Base-by-base conservation (phyloP, 53 echinoderm and acorn worm species). In the Henricia sp. region DNA sequence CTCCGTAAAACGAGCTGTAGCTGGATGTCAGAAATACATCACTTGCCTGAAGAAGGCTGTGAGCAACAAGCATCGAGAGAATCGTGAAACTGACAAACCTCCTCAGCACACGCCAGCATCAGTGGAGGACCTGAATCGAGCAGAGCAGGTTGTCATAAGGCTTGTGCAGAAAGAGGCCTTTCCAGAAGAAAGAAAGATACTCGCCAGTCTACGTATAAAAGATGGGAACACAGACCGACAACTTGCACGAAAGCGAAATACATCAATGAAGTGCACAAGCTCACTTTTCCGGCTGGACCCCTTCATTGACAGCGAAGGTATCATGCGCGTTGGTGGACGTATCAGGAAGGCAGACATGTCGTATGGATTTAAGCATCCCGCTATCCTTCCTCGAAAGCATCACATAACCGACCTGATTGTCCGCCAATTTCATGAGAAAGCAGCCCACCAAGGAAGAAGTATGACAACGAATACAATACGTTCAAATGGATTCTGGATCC, bases 371-470 rank as follows among this genome's bases (percentile, higher is more conserved):
- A 74, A 74, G 21, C 89, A 89, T 58, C 87, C 91, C n/a, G 69
- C 57, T 1, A 63, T 92, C 9, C 77, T 92, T 39, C 92, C 92
- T 6, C 41, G 73, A 29, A 55, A 24, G 33, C 68, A 70, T 23
- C 84, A 91, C 44, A 30, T 89, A 1, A 89, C 92, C 17, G 56
- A 59, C 4, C 75, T 92, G 75, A 83, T 89, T 14, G 40, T 86
- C 27, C 39, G 74, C 2, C 75, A 89, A 40, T 92, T 74, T 24
- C 93, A 92, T 32, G 4, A 24, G 10, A 38, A 43, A 53, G 66
- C 70, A 26, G 72, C 71, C 6, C 93, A 92, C 29, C 92, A 93
- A 38, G 93, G 89, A 14, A 40, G 93, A 11, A 77, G 87, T 20
- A 86, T 86, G 83, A 89, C 90, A 1, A 35, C 68, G n/a, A 93